phyloP scores from a whole-genome alignment of 2,888 invertebrate genomes.

The Chloroclystis v-ata region DNA sequence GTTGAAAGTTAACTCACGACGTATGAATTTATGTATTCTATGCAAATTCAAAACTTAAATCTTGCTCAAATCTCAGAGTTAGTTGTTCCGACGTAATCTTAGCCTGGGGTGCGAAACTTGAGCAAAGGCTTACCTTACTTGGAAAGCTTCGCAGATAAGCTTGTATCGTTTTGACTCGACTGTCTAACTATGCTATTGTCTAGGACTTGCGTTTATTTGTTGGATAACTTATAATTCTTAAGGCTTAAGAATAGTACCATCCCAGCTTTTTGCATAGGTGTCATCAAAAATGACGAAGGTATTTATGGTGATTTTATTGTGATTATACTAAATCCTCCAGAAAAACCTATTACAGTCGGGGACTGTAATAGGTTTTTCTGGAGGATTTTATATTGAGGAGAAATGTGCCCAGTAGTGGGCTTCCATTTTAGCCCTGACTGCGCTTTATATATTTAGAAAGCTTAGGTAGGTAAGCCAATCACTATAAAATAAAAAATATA shows the following conservation, averaged over 20 bases:
- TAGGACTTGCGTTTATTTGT: neutral
- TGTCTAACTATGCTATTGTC: constrained; percentile 3
- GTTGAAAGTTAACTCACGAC: constrained; percentile 18
- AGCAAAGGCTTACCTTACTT: constrained; percentile 17
- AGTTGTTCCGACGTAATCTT: constrained; percentile 40
- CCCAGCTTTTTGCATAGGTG: neutral
- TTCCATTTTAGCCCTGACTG: too few species aligned
- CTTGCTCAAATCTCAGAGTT: constrained; percentile 49
- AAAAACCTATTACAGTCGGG: too few species aligned
- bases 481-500: too few species aligned
- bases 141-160: constrained; percentile 8
- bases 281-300: too few species aligned
- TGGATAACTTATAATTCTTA: too few species aligned
- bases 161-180: constrained; percentile 3
- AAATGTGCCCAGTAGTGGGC: too few species aligned
- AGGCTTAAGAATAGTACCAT: neutral
- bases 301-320: too few species aligned
- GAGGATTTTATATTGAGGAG: too few species aligned
- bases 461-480: too few species aligned
- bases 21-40: constrained; percentile 44
- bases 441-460: too few species aligned
- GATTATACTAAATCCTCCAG: too few species aligned
- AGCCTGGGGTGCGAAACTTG: constrained; percentile 22
- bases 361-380: too few species aligned
- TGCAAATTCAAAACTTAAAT: constrained; percentile 50